A percentile compares a stretch with the other conserved stretches of the same genome.
Conservation (phyloP, 2,797 vertebrate species). For the Emys orbicularis region DNA sequence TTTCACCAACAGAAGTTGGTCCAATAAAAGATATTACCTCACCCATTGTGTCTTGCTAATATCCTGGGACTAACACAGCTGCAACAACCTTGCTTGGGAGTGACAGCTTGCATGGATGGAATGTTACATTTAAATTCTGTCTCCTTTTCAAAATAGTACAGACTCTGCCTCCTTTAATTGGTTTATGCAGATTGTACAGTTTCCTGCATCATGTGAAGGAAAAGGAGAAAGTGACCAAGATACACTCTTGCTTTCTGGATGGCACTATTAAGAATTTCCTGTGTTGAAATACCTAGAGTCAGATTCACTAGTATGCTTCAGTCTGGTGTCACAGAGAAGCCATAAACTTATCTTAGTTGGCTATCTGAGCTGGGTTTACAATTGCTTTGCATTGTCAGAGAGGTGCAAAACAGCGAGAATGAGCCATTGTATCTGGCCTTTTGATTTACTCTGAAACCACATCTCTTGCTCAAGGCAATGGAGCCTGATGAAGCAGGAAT, state of each 20-base stretch:
- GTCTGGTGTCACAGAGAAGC: not conserved
- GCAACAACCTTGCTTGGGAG: not conserved
- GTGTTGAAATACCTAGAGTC: not conserved
- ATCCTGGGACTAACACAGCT: not conserved
- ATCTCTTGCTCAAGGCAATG: not conserved
- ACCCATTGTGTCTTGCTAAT: not conserved
- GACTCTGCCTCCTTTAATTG: not conserved
- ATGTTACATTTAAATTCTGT: not conserved
- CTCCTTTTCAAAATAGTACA: not conserved
- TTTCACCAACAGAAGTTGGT: not conserved
- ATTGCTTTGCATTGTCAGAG: not conserved
- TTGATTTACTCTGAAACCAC: not conserved
- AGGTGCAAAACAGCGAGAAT: not conserved
- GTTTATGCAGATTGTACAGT: not conserved
- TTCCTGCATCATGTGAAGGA: not conserved
- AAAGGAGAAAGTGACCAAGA: not conserved
- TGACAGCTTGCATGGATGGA: slow-evolving; percentile 8
- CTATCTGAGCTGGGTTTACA: not conserved
- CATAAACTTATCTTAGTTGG: not conserved
- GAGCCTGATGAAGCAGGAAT: not conserved
- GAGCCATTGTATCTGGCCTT: not conserved
- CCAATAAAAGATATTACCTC: not conserved
- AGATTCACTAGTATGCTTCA: not conserved
- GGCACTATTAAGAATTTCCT: not conserved
- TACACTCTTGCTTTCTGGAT: not conserved